Evolutionary conservation across 2,113 vertebrate genomes (phyloP), one percentile per base, ranked within the genome.

Genomic region (Sapayoa aenigma): DNA sequence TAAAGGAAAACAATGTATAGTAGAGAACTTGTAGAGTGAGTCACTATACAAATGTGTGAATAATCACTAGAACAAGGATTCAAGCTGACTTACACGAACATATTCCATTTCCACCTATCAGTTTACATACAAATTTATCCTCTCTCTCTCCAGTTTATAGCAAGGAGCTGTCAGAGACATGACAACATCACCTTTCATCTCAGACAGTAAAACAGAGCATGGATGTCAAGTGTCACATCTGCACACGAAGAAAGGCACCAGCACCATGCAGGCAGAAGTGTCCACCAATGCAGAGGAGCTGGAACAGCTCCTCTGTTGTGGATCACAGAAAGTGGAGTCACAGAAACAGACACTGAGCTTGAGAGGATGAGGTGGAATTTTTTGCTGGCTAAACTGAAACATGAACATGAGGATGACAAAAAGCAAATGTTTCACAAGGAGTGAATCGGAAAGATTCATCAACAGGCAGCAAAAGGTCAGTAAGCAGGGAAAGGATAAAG

Each of bases 291-390:
- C 39, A 72, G 84, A 89, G 31, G 50, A 82, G 7, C 71, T 89
- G 33, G 60, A 82, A 69, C 44, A 77, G 24, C 84, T 53, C 56
- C n/a, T n/a, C n/a, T n/a, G n/a, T n/a, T 21, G 27, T n/a, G 35
- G 28, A n/a, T n/a, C n/a, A n/a, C n/a, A n/a, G n/a, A 41, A 53
- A 67, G 74, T 31, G 56, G 31, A n/a, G 72, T 87, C 60, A 90
- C 77, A 62, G 55, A 19, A 2, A 27, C 41, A 1, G 85, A 95
- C 22, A 60, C 77, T 74, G 96, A 97, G 44, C 78, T 97, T 88
- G 95, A 98, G 81, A 97, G 91, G 89, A 47, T 93, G 62, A 96
- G 81, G 75, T 88, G 96, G 88, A 81, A 97, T 81, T 97, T 96
- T 25, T 85, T 96, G 53, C 94, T 97, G 84, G 84, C 71, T 11